Conservation (phyloP, 2,888 invertebrate species). For the Desoria tigrina region DNA sequence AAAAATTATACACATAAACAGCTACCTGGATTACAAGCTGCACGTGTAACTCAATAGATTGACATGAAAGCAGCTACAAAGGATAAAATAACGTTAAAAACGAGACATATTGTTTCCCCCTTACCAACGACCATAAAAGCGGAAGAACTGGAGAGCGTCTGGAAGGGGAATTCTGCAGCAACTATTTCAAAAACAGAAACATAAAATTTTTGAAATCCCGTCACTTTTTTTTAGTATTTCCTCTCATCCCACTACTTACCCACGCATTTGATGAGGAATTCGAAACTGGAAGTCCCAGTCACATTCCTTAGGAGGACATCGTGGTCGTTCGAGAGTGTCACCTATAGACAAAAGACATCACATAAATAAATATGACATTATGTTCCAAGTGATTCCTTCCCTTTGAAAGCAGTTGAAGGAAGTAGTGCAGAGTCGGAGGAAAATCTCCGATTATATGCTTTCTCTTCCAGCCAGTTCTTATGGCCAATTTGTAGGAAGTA, state of each 20-base stretch:
- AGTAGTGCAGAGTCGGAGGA: neutral
- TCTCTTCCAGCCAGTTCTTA: no score
- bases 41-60: no score
- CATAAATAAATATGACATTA: conserved; percentile 34
- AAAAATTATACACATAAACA: no score
- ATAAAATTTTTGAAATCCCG: no score
- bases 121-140: conserved; percentile 46
- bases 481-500: no score
- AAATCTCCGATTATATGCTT: neutral
- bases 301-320: conserved; percentile 44
- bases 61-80: no score
- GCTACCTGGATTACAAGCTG: no score
- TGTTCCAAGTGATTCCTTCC: conserved; percentile 15
- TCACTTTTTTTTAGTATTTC: no score
- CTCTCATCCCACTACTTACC: no score
- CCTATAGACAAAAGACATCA: conserved; percentile 31
- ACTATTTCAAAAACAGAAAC: no score
- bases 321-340: conserved; percentile 42
- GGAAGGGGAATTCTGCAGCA: conserved; percentile 44
- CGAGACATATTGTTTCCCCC: conserved; percentile 8
- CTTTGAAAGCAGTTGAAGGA: neutral
- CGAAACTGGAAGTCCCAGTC: no score
- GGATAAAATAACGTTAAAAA: neutral
- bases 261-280: no score
- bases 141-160: conserved; percentile 33